Percentiles rank a stretch among this genome's conserved stretches.
These are phyloP conservation scores for Cephus pygmeus DNA, from an alignment of 2,888 invertebrate genomes.

Conservation along the genomic window DNA sequence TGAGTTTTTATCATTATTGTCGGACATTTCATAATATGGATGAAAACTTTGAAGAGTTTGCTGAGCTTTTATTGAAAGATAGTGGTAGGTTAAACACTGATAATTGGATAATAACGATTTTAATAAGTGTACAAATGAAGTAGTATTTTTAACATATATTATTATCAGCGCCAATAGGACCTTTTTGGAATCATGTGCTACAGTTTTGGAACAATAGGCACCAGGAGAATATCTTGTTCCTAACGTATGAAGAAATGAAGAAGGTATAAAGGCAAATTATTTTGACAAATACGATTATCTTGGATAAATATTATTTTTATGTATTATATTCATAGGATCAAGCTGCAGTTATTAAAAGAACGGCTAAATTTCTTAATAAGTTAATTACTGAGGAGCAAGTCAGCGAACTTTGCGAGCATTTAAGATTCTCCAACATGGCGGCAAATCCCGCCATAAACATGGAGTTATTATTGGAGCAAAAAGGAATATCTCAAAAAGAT, in stretches of 20 bases:
- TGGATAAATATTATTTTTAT: slow-evolving; percentile 13
- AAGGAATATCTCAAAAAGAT: slow-evolving; percentile 67
- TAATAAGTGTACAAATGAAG: slow-evolving; percentile 68
- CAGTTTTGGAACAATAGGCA: slow-evolving; percentile 66
- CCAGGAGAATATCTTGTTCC: slow-evolving; percentile 69
- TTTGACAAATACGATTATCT: slow-evolving; percentile 7
- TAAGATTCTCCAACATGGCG: slow-evolving; percentile 86
- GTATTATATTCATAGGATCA: slow-evolving; percentile 70
- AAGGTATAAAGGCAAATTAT: slow-evolving; percentile 47
- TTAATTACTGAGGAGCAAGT: slow-evolving; percentile 75
- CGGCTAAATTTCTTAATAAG: slow-evolving; percentile 80
- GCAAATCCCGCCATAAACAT: slow-evolving; percentile 83
- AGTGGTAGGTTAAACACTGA: slow-evolving; percentile 68
- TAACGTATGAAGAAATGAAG: slow-evolving; percentile 73
- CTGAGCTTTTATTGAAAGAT: slow-evolving; percentile 78
- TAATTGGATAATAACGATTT: slow-evolving; percentile 2
- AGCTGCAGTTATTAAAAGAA: slow-evolving; percentile 73
- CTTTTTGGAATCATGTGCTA: slow-evolving; percentile 63
- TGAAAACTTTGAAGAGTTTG: slow-evolving; percentile 79
- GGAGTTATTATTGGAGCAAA: slow-evolving; percentile 72
- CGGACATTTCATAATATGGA: slow-evolving; percentile 74
- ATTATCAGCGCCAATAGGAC: slow-evolving; percentile 51
- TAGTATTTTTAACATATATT: slow-evolving; percentile 69
- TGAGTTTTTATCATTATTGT: slow-evolving; percentile 89
- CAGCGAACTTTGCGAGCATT: slow-evolving; percentile 75